These are phyloP conservation scores for Lophius americanus DNA, from an alignment of 2,797 vertebrate genomes.

Conservation along the genomic window DNA sequence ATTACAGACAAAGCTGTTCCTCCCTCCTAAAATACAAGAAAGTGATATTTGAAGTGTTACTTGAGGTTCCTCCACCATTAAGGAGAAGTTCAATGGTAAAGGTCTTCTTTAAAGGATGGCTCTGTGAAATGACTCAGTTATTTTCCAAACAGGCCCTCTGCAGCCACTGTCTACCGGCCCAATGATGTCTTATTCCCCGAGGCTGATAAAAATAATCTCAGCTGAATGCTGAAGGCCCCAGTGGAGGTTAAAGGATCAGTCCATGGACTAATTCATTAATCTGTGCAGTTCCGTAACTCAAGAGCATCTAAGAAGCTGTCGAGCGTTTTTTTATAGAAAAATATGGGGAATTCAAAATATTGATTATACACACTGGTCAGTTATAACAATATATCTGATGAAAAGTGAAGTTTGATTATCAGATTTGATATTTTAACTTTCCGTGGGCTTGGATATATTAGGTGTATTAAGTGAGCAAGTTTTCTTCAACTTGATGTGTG, in stretches of 20 bases:
- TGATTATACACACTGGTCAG: too few species aligned
- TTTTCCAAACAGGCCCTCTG: conserved; percentile 23
- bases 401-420: too few species aligned
- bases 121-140: conserved; percentile 15
- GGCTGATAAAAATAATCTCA: conserved; percentile 45
- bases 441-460: too few species aligned
- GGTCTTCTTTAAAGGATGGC: neutral
- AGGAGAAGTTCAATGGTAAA: neutral
- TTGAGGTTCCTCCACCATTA: neutral
- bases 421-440: too few species aligned
- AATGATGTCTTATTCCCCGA: conserved; percentile 19
- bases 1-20: neutral
- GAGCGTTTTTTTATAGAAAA: too few species aligned
- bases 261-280: neutral
- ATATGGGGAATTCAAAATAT: too few species aligned
- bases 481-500: too few species aligned
- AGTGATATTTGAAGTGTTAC: neutral
- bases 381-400: too few species aligned
- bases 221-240: conserved; percentile 37
- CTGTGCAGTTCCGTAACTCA: too few species aligned
- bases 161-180: conserved; percentile 12
- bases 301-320: too few species aligned
- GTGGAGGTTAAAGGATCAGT: conserved; percentile 40
- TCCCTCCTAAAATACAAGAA: neutral
- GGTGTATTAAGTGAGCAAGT: too few species aligned